Percentiles rank a stretch among this genome's conserved stretches.
phyloP scores from a whole-genome alignment of 1,140 invertebrate species.

The Oryctes rhinoceros region DNA sequence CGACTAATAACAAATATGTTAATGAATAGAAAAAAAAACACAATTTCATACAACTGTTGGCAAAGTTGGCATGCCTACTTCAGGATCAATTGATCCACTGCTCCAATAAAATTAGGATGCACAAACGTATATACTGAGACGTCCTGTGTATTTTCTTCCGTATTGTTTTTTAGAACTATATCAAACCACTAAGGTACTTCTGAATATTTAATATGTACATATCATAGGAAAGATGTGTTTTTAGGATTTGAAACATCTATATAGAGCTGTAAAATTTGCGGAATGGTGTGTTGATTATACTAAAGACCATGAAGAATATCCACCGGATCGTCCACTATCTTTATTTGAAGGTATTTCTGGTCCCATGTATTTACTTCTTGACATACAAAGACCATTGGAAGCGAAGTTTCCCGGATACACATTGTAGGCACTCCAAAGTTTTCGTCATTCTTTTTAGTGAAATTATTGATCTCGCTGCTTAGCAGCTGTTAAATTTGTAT shows the following conservation, averaged over 20 bases:
- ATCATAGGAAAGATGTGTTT: conserved; percentile 46
- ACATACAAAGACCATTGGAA: conserved; percentile 67
- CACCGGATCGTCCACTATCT: conserved; percentile 82
- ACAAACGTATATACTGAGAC: too few relatives aligned
- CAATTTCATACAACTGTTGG: too few relatives aligned
- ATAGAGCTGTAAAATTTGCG: conserved; percentile 82
- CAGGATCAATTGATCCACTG: too few relatives aligned
- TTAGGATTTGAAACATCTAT: conserved; percentile 74
- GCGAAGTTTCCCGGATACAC: conserved; percentile 73
- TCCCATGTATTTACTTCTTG: conserved; percentile 75
- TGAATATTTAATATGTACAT: conserved; percentile 24
- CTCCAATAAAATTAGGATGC: too few relatives aligned
- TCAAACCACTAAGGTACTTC: conserved; percentile 76
- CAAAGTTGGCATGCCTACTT: too few relatives aligned
- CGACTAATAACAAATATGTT: too few relatives aligned
- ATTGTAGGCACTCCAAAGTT: conserved; percentile 49
- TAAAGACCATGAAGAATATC: conserved; percentile 68
- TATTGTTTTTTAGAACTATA: conserved; percentile 87
- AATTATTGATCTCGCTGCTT: too few relatives aligned
- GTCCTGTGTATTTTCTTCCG: conserved; percentile 47
- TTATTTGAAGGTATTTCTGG: conserved; percentile 86
- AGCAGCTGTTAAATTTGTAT: too few relatives aligned
- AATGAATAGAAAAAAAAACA: too few relatives aligned
- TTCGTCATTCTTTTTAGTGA: too few relatives aligned
- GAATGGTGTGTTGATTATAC: conserved; percentile 84